phyloP scores from a whole-genome alignment of 2,113 vertebrate species.

The Chionis minor region DNA sequence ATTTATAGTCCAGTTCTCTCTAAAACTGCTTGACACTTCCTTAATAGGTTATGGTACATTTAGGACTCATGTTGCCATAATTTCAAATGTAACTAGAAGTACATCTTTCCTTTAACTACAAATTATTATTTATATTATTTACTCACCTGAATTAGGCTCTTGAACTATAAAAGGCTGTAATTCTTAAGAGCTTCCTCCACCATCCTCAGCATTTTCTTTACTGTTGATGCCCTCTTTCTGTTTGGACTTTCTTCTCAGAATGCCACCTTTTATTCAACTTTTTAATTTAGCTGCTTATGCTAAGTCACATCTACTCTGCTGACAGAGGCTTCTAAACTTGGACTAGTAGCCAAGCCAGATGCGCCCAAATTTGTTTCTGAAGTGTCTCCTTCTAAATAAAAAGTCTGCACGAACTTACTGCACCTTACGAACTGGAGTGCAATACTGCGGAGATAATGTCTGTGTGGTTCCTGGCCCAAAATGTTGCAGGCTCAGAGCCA shows the following conservation, averaged over 20 bases:
- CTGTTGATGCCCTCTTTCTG: background rate
- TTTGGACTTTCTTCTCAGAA: background rate
- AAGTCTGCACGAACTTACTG: background rate
- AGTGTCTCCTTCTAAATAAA: background rate
- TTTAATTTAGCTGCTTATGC: background rate
- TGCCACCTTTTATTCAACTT: background rate
- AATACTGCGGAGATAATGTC: accelerated
- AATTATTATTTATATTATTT: background rate
- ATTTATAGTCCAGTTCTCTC: background rate
- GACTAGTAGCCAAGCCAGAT: background rate
- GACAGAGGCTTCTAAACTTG: background rate
- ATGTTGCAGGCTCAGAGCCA: accelerated
- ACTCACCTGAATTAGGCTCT: background rate
- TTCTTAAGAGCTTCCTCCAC: background rate
- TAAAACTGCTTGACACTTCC: background rate
- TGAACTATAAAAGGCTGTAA: background rate
- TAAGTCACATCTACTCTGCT: background rate
- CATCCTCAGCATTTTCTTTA: background rate
- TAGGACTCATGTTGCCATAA: background rate
- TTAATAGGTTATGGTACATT: background rate
- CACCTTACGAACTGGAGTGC: background rate
- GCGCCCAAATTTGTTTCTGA: background rate
- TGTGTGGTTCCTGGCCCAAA: background rate
- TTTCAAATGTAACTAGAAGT: background rate
- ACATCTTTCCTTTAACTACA: background rate